These are phyloP conservation scores for Zonitis immaculata DNA, from an alignment of 2,888 invertebrate genomes.

Conservation along the genomic window DNA sequence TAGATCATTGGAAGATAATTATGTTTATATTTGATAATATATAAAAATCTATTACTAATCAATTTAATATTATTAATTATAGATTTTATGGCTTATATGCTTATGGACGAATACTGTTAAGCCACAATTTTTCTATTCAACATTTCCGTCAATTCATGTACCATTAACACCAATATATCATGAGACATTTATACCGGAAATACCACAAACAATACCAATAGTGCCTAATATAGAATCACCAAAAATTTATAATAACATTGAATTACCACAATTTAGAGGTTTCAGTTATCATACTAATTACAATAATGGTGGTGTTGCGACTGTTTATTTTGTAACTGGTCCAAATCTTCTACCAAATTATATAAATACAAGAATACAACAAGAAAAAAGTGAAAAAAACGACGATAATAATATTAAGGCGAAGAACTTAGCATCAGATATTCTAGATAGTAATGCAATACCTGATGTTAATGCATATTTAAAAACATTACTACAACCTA, in stretches of 20 bases:
- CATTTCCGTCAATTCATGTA: constrained; percentile 9
- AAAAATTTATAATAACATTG: constrained; percentile 2
- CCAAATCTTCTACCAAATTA: constrained; percentile 25
- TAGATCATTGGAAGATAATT: too few relatives aligned
- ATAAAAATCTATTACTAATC: too few relatives aligned
- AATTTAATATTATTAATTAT: constrained; percentile 11
- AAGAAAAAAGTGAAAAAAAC: constrained; percentile 4
- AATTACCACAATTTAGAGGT: constrained; percentile 26
- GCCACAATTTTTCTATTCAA: constrained; percentile 13
- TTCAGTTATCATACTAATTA: constrained; percentile 38
- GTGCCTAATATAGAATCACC: constrained; percentile 1
- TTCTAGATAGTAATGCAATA: constrained; percentile 27
- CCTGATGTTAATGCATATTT: constrained; percentile 13
- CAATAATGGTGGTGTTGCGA: constrained; percentile 33
- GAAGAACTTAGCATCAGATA: constrained; percentile 31
- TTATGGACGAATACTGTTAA: constrained; percentile 9
- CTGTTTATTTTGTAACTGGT: constrained; percentile 36
- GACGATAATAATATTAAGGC: constrained; percentile 14
- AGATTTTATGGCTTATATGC: constrained; percentile 14
- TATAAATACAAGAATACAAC: constrained; percentile 1
- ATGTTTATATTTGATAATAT: too few relatives aligned
- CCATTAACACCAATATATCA: constrained; percentile 12
- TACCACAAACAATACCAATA: neutral
- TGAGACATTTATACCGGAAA: neutral
- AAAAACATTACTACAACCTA: constrained; percentile 12